Evolutionary conservation across 2,888 invertebrate genomes (phyloP).

Genomic region (Belgica antarctica): DNA sequence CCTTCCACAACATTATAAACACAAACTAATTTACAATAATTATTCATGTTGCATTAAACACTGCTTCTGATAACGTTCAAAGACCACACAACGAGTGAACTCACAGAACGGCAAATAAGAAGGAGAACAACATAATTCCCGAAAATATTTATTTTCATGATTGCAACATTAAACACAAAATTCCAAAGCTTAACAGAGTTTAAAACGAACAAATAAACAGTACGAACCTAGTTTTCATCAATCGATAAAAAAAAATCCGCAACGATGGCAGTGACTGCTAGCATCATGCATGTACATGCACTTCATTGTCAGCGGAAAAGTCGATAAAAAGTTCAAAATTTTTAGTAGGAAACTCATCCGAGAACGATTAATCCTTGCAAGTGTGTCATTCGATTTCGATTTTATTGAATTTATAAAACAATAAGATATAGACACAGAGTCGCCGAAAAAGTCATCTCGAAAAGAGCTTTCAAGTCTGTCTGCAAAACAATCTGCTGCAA

Average conservation of each 20-base stretch:
- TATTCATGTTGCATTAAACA: slow-evolving; percentile 43
- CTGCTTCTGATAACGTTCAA: slow-evolving; percentile 34
- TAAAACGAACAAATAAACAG: no score
- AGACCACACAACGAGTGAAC: slow-evolving; percentile 39
- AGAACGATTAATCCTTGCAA: neutral
- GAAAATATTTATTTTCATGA: slow-evolving; percentile 34
- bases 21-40: slow-evolving; percentile 42
- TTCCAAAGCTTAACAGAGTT: no score
- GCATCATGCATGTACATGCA: no score
- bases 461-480: neutral
- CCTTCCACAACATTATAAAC: no score
- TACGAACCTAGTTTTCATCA: no score
- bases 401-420: slow-evolving; percentile 19
- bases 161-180: slow-evolving; percentile 16
- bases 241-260: no score
- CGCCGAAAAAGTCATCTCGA: slow-evolving; percentile 33
- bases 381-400: neutral
- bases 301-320: neutral
- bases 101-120: neutral
- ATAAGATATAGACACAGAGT: slow-evolving; percentile 21
- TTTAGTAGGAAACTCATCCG: neutral
- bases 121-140: slow-evolving; percentile 40
- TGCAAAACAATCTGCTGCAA: slow-evolving; percentile 15
- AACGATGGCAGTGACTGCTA: no score
- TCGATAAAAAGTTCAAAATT: neutral